Percentiles rank a stretch among this genome's conserved stretches.
Conservation (phyloP, 2,888 invertebrate genomes). For the Camptogramma bilineatum region DNA sequence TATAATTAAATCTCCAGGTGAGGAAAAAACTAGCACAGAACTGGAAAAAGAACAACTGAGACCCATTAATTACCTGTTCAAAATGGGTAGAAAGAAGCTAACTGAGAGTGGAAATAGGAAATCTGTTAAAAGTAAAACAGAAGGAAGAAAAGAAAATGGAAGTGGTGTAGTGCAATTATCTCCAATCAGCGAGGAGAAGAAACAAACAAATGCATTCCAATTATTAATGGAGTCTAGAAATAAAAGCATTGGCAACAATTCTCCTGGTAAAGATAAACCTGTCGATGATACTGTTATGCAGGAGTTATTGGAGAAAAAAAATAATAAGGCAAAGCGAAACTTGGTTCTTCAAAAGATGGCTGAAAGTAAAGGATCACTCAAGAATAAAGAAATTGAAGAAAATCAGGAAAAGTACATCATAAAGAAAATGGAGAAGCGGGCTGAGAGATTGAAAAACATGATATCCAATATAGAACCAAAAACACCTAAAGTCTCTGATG, state of each 20-base stretch:
- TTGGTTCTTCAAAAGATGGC: conserved; percentile 86
- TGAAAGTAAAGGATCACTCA: conserved; percentile 85
- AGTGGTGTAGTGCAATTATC: conserved; percentile 31
- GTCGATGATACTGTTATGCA: conserved; percentile 55
- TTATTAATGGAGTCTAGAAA: conserved; percentile 88
- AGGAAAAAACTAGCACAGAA: conserved; percentile 39
- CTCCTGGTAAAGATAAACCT: conserved; percentile 84
- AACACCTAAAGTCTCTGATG: conserved; percentile 39
- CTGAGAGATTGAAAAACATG: conserved; percentile 84
- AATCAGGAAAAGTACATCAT: conserved; percentile 85
- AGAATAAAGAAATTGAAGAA: conserved; percentile 85
- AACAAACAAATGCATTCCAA: conserved; percentile 86
- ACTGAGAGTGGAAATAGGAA: conserved; percentile 40
- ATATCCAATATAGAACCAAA: conserved; percentile 60
- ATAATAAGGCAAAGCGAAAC: conserved; percentile 77
- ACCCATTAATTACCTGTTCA: conserved; percentile 70
- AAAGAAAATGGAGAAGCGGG: conserved; percentile 85
- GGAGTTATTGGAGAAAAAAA: conserved; percentile 61
- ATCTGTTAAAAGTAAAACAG: conserved; percentile 33
- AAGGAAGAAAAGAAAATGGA: conserved; percentile 21
- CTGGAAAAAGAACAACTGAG: conserved; percentile 49
- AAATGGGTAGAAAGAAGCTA: conserved; percentile 69
- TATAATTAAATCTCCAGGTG: conserved; percentile 66
- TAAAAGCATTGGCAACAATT: conserved; percentile 87
- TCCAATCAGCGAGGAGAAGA: conserved; percentile 54